phyloP scores from a whole-genome alignment of 2,797 vertebrate species.

The Sebastiscus tertius region DNA sequence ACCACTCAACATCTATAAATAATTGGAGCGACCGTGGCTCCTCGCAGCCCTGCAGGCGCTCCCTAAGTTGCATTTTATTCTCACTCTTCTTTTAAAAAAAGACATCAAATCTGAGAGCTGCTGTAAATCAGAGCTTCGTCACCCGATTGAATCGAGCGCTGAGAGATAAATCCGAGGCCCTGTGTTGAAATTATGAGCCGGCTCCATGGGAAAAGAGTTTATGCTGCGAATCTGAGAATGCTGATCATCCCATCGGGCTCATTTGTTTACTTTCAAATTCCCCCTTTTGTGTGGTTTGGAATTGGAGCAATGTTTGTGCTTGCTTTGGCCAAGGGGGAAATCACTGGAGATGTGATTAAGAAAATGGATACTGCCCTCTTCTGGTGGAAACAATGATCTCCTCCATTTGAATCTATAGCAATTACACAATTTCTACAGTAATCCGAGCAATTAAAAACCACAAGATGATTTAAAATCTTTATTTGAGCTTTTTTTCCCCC shows the following conservation, averaged over 20 bases:
- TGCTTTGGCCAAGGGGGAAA: slow-evolving; percentile 57
- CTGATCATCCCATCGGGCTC: slow-evolving; percentile 74
- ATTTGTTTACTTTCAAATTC: slow-evolving; percentile 81
- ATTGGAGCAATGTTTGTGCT: slow-evolving; percentile 73
- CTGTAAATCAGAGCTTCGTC: slow-evolving; percentile 62
- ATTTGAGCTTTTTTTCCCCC: background rate
- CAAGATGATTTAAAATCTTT: background rate
- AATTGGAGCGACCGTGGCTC: slow-evolving; percentile 15
- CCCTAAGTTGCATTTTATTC: slow-evolving; percentile 34
- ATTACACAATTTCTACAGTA: slow-evolving; percentile 9
- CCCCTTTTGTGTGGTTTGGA: slow-evolving; percentile 77
- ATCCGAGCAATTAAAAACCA: slow-evolving; percentile 7
- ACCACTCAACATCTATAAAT: slow-evolving; percentile 48
- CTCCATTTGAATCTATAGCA: slow-evolving; percentile 24
- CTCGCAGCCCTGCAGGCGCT: slow-evolving; percentile 5
- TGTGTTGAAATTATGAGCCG: slow-evolving; percentile 62
- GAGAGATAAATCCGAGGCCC: slow-evolving; percentile 56
- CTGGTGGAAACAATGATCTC: slow-evolving; percentile 66
- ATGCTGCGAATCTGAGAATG: slow-evolving; percentile 66
- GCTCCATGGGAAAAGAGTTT: slow-evolving; percentile 73
- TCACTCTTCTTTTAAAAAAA: slow-evolving; percentile 2
- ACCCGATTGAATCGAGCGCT: slow-evolving; percentile 60
- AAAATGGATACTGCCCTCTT: slow-evolving; percentile 84
- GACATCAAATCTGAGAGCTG: slow-evolving; percentile 42
- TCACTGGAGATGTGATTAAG: slow-evolving; percentile 65